Conservation (phyloP, 2,888 invertebrate species). For the Petrophora chlorosata region DNA sequence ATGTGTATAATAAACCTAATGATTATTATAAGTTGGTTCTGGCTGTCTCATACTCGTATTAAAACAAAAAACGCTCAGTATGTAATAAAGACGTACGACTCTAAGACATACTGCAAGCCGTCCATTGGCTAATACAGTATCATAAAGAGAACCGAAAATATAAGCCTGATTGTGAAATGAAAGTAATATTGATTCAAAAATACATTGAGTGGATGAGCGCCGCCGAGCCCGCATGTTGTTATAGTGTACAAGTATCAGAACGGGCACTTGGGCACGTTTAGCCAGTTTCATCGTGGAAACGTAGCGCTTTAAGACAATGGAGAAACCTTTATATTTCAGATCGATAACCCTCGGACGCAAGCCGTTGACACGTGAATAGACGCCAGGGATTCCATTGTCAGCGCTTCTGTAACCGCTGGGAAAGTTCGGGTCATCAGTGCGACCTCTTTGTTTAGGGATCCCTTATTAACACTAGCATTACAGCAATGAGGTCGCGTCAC, state of each 20-base stretch:
- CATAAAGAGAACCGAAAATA: conserved; percentile 46
- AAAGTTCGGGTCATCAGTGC: conserved; percentile 14
- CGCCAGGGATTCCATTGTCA: conserved; percentile 35
- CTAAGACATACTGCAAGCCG: conserved; percentile 5
- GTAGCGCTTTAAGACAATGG: conserved; percentile 68
- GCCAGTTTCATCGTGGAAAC: conserved; percentile 54
- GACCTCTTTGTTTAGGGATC: conserved; percentile 11
- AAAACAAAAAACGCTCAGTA: background rate
- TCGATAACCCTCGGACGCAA: conserved; percentile 70
- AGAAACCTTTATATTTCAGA: conserved; percentile 71
- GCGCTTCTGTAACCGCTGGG: conserved; percentile 42
- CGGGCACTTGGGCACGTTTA: conserved; percentile 73
- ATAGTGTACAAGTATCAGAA: conserved; percentile 35
- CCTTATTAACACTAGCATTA: conserved; percentile 5
- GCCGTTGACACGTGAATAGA: conserved; percentile 63
- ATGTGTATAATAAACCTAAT: no score
- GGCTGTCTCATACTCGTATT: no score
- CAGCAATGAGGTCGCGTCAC: conserved; percentile 20
- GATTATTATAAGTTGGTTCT: no score
- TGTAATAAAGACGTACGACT: conserved; percentile 9
- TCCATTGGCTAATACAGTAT: conserved; percentile 39
- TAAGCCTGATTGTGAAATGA: conserved; percentile 56
- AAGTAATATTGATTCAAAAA: conserved; percentile 61
- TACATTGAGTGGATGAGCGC: conserved; percentile 44
- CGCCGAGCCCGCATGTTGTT: conserved; percentile 25